Base-by-base conservation (phyloP, 2,888 invertebrate species). In the Magallana nippona region DNA sequence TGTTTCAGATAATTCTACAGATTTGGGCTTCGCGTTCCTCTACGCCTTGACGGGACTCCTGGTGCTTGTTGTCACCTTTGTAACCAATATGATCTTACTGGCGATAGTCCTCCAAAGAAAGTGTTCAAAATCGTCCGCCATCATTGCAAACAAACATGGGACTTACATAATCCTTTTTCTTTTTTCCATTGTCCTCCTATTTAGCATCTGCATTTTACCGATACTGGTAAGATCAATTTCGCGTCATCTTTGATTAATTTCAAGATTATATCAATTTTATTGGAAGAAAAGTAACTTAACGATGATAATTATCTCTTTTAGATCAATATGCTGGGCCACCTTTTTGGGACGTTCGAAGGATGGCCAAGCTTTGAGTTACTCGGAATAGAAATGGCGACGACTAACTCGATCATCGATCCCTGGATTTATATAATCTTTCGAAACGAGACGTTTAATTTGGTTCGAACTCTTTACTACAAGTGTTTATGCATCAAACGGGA, bases 391-490 rank as follows among this genome's bases (percentile, higher is more conserved):
- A 60, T 60, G 60, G 60, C 60, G 19, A 60, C 60, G 8, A 60
- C 60, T n/a, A 60, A 60, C 19, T 60, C 60, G 19, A 60, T n/a
- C 19, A 60, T 60, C 5, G 60, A 60, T n/a, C 60, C 60, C 1
- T 60, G 60, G 60, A 60, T 60, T 60, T 60, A 60, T 60, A 60
- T 60, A n/a, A 60, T 60, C 60, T 60, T 60, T 17, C n/a, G 60
- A 1, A n/a, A 60, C 5, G 60, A 60, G 10, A 10, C 60, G 19
- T n/a, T 60, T n/a, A 60, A n/a, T 19, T 60, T 60, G 10, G n/a
- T n/a, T 19, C 19, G 5, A 10, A 19, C 5, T 19, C 5, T 60
- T 19, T 60, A 60, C 19, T 19, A 60, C 10, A 60, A 60, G 10
- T 5, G 15, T 5, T 19, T 19, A 17, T 60, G 60, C 60, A 60